Percentiles rank a stretch among this genome's conserved stretches.
phyloP scores from a whole-genome alignment of 2,888 invertebrate genomes.

The Ceriagrion tenellum region DNA sequence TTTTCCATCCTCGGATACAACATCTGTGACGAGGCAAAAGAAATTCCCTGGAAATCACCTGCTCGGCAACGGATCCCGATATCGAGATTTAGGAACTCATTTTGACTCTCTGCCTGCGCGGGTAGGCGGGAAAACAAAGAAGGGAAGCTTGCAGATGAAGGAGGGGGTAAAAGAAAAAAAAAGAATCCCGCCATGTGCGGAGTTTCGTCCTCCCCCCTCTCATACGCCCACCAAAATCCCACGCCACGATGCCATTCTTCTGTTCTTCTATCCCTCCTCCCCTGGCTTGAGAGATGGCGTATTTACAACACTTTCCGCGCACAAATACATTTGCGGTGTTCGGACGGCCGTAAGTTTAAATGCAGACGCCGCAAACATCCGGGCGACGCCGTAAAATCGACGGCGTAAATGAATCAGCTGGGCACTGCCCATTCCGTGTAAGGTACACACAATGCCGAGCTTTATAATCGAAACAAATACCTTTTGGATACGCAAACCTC shows the following conservation, averaged over 20 bases:
- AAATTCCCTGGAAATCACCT: background rate
- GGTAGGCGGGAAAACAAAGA: background rate
- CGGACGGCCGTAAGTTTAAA: background rate
- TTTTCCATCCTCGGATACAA: background rate
- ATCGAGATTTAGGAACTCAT: constrained; percentile 12
- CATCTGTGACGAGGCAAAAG: background rate
- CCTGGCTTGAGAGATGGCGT: background rate
- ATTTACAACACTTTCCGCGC: background rate
- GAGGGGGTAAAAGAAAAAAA: no score
- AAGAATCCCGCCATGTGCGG: background rate
- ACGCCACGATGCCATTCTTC: no score
- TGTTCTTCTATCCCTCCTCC: background rate
- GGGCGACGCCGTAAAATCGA: background rate
- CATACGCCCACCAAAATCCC: no score
- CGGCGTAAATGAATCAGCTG: constrained; percentile 7
- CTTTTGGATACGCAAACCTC: background rate
- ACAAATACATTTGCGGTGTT: background rate
- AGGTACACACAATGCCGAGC: background rate
- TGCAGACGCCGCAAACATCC: background rate
- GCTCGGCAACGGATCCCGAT: background rate
- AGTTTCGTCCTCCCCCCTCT: background rate
- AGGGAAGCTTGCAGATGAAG: background rate
- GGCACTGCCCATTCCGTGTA: background rate
- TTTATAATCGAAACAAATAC: background rate
- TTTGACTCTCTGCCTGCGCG: background rate